These are phyloP conservation scores for Pterostichus niger DNA, from an alignment of 2,888 invertebrate species.

Conservation along the genomic window DNA sequence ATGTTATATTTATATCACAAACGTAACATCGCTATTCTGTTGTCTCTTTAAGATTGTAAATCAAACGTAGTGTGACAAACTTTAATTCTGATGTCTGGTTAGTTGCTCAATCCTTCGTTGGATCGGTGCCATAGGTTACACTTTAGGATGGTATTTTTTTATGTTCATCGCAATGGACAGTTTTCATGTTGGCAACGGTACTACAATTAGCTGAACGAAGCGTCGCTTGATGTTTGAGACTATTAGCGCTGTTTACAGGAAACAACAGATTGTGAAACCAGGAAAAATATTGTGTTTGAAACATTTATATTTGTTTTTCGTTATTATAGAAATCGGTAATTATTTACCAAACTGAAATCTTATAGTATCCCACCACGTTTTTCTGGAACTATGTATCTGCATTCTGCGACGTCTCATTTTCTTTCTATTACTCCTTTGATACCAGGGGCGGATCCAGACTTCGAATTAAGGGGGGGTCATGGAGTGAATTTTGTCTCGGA, in stretches of 20 bases:
- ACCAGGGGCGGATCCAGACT: too few species aligned
- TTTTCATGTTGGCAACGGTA: conserved; percentile 53
- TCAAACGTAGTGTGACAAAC: conserved; percentile 64
- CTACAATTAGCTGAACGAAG: conserved; percentile 47
- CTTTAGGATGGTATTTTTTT: conserved; percentile 66
- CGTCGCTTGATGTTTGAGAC: conserved; percentile 24
- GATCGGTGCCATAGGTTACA: conserved; percentile 67
- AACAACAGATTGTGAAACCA: conserved; percentile 29
- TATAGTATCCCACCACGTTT: too few species aligned
- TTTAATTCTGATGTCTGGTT: conserved; percentile 60
- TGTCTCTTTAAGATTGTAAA: conserved; percentile 57
- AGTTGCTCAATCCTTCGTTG: conserved; percentile 66
- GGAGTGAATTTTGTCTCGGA: too few species aligned
- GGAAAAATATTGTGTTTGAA: conserved; percentile 4
- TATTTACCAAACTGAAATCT: too few species aligned
- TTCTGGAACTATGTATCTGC: too few species aligned
- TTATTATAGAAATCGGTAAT: too few species aligned
- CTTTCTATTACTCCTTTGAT: too few species aligned
- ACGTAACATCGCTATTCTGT: conserved; percentile 47
- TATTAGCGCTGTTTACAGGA: conserved; percentile 46
- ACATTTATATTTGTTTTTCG: too few species aligned
- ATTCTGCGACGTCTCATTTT: too few species aligned
- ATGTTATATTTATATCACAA: conserved; percentile 27
- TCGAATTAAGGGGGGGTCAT: too few species aligned
- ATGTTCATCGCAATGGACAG: conserved; percentile 55